phyloP scores from a whole-genome alignment of 2,888 invertebrate genomes.

The Melanostoma scalare region DNA sequence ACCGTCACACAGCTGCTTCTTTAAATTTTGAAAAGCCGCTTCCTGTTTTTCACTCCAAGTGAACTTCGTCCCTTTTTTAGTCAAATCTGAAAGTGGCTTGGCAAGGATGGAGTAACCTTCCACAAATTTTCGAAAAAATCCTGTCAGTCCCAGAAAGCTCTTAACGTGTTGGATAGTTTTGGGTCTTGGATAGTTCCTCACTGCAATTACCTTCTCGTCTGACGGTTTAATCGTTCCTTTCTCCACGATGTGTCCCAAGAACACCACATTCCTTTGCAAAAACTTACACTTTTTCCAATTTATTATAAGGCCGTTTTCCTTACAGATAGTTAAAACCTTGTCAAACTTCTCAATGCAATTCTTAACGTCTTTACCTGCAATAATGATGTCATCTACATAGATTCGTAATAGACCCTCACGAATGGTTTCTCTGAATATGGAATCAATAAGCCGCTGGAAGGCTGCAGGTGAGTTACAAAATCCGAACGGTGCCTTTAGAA shows the following conservation, averaged over 20 bases:
- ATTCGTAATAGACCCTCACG: not conserved
- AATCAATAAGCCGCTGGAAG: not conserved
- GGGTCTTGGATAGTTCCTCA: not conserved
- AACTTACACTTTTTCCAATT: slow-evolving; percentile 3
- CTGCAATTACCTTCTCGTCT: not conserved
- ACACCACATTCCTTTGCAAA: slow-evolving; percentile 5
- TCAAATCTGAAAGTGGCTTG: not conserved
- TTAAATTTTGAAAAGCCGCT: not conserved
- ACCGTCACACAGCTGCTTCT: not conserved
- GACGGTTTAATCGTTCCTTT: not conserved
- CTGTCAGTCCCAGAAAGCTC: not conserved
- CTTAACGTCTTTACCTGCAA: not conserved
- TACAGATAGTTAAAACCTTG: not conserved
- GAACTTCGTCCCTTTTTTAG: not conserved
- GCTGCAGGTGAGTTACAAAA: not conserved
- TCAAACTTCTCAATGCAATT: not conserved
- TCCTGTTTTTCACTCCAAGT: not conserved
- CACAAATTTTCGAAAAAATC: not conserved
- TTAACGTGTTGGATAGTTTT: not conserved
- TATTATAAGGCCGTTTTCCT: not conserved
- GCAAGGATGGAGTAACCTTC: not conserved
- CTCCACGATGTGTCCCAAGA: not conserved
- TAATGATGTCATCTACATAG: not conserved
- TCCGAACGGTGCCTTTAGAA: not conserved
- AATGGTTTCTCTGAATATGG: not conserved